These are phyloP conservation scores for Smittia sp. DNA, from an alignment of 2,888 invertebrate genomes.

Conservation along the genomic window DNA sequence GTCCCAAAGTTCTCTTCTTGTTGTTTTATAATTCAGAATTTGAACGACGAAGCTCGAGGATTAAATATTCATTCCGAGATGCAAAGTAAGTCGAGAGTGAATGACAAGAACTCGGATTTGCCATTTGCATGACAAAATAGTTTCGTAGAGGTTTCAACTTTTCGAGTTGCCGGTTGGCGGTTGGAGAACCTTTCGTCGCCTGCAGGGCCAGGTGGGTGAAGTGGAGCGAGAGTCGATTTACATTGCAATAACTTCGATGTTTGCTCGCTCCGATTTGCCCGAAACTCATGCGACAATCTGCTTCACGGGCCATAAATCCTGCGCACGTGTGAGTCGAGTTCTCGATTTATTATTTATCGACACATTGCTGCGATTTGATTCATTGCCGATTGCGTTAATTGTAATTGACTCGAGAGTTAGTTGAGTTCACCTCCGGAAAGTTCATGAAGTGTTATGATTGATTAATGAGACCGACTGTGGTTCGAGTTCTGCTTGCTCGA, in stretches of 20 bases:
- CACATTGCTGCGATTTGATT: not conserved
- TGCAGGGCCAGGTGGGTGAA: not conserved
- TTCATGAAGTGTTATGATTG: slow-evolving; percentile 20
- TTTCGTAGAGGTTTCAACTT: not conserved
- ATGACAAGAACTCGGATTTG: slow-evolving; percentile 21
- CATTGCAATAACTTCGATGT: slow-evolving; percentile 2
- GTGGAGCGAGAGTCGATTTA: not conserved
- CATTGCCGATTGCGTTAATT: not conserved
- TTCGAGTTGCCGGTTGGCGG: not conserved
- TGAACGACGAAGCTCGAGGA: slow-evolving; percentile 15
- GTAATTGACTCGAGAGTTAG: not conserved
- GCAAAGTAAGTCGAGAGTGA: not conserved
- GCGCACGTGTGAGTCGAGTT: not conserved
- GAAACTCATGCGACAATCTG: not conserved
- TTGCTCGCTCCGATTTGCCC: too few species aligned
- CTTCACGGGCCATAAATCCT: not conserved
- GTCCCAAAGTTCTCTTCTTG: slow-evolving; percentile 3
- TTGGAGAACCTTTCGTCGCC: not conserved
- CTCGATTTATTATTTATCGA: not conserved
- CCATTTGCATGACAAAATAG: slow-evolving; percentile 25
- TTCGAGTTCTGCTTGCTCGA: too few species aligned
- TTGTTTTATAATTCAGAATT: slow-evolving; percentile 19
- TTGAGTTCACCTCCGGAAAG: not conserved
- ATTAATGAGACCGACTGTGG: slow-evolving; percentile 16
- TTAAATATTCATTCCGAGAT: slow-evolving; percentile 28